Base-by-base conservation (phyloP, 1,140 invertebrate genomes). In the Rhopalosiphum padi region DNA sequence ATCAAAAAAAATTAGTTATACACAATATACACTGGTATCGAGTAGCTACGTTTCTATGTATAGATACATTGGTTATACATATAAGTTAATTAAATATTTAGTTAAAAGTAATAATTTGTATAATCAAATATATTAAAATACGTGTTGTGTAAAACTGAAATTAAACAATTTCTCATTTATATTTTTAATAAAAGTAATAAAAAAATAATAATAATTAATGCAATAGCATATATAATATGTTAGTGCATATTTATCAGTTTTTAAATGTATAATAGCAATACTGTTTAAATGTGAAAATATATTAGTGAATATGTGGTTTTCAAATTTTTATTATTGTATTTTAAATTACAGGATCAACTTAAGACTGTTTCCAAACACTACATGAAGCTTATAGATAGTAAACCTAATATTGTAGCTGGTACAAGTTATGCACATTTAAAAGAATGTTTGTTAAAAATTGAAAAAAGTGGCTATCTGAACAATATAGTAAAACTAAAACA, bases 381-480 rank as follows among this genome's bases (percentile, higher is more conserved):
- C 23, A 21, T 85, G 25, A 93, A 93, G n/a, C 82, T 93, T 21
- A 85, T 93, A 93, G 91, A 93, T 11, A 85, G 48, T 43, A 93
- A 41, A 55, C 91, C 68, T 51, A 93, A 93, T 86, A 37, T 51
- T 86, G 48, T 93, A 25, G 82, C 48, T 30, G 91, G 91, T 30
- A 93, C 91, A 43, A 93, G 43, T 85, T 93, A 93, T 86, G 91
- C 68, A 43, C 18, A 85, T 53, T 85, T 93, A 55, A 93, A 83
- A 41, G 91, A 93, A 86, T 93, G 46, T 53, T 93, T 93, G 18
- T 55, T 86, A 55, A 93, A 93, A 83, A 93, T 93, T 53, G 91
- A 93, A 85, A 93, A 86, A 85, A 93, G 91, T 93, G 91, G 91
- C 53, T 93, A 93, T 86, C 48, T 93, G 9, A 35, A 93, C 55